These are phyloP conservation scores for Zaprionus nigranus DNA, from an alignment of 1,140 invertebrate species.

Conservation along the genomic window DNA sequence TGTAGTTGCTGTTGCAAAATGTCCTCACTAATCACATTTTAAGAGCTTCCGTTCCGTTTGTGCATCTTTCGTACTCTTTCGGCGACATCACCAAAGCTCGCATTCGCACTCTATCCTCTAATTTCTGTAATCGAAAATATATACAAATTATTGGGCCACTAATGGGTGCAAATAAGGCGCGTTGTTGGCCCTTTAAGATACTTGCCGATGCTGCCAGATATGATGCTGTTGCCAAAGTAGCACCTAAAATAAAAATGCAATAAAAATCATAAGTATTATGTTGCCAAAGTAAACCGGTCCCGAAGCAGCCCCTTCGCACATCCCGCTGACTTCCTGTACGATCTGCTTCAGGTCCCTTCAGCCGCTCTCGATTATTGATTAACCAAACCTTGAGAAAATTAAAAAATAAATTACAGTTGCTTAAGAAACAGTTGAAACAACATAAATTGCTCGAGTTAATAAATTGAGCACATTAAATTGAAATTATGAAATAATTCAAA, in stretches of 20 bases:
- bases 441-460: neutral
- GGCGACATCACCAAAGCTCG: neutral
- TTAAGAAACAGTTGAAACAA: neutral
- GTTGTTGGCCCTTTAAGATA: neutral
- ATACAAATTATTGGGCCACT: conserved; percentile 4
- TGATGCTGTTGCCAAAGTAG: neutral
- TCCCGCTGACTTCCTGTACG: neutral
- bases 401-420: conserved; percentile 11
- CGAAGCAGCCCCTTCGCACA: neutral
- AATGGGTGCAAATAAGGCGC: conserved; percentile 4
- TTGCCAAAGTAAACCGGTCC: conserved; percentile 13
- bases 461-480: neutral
- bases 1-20: conserved; percentile 8
- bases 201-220: too few relatives aligned
- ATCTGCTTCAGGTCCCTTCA: neutral
- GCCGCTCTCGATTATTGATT: conserved; percentile 1
- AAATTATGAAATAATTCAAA: neutral
- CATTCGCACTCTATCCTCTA: neutral
- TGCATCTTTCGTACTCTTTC: neutral
- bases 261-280: conserved; percentile 3
- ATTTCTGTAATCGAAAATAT: conserved; percentile 7
- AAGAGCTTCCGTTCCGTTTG: conserved; percentile 22
- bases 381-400: conserved; percentile 5
- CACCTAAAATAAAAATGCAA: conserved; percentile 1
- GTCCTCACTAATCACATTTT: conserved; percentile 59